Base-by-base conservation (phyloP, 2,888 invertebrate genomes). In the Tetragonisca angustula region DNA sequence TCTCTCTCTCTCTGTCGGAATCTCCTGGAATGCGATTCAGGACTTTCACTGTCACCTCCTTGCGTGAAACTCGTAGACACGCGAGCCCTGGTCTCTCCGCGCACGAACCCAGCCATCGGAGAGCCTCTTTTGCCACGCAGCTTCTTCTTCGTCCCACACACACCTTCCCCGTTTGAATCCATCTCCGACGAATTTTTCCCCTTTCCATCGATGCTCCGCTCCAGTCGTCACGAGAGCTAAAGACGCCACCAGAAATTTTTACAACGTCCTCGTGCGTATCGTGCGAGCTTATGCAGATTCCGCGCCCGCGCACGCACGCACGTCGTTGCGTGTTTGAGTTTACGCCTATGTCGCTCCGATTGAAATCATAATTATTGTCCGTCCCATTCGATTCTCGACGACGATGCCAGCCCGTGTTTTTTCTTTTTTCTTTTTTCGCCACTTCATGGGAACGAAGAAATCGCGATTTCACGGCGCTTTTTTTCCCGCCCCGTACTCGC, bases 11-110 rank as follows among this genome's bases (percentile, higher is more conserved):
- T 84, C 24, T 15, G 15, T 24, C 32, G 82, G 84, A 91, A 92
- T 59, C 56, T 88, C 72, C 88, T 72, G 90, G 92, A 91, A 92
- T 92, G 92, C 87, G 90, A 92, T 92, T 92, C 89, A 90, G 86
- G 86, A 93, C 93, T 93, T 93, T 93, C 93, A 93, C 93, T 92
- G 93, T 93, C 93, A 92, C 89, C 90, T 87, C 74, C 85, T 91
- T 89, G 90, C 90, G 90, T 90, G 90, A 88, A 88, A 84, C 83
- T 49, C 59, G 82, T 72, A 85, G 87, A 87, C 88, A 87, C 86
- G 89, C 90, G 86, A 89, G 68, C 84, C 50, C 50, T 71, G 68
- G 76, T 70, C 59, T 67, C 75, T 83, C 75, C 80, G 83, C 88
- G 88, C 85, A 87, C 86, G 81, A 79, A 64, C 71, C 71, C 76